Evolutionary conservation across 2,888 invertebrate genomes (phyloP), one percentile per base, ranked within the genome.

Genomic region (Pecten maximus): DNA sequence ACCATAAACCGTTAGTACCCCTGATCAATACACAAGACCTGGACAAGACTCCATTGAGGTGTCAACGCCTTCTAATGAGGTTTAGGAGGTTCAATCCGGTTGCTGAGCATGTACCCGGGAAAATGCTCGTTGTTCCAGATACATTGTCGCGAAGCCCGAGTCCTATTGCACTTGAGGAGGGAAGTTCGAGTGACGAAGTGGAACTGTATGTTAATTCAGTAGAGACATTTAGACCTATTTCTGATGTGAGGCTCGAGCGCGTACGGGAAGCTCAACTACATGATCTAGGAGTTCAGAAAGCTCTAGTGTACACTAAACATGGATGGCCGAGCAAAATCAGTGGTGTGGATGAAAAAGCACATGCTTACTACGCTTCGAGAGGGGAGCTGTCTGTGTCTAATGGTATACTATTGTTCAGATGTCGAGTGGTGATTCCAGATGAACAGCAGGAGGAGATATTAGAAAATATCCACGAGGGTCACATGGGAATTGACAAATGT

Each of bases 401-500:
- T 40, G 92, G 91, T n/a, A 40, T 93, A 40, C 48, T 91, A 10
- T 40, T 91, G 40, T 92, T 74, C 40, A 40, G 90, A 35, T 40
- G 87, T 40, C 40, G 91, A 40, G 89, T 92, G 2, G 91, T 91
- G 15, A 89, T 89, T 35, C 91, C 90, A 86, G 86, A 87, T 19
- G 60, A n/a, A 40, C 50, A 92, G 90, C 48, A 87, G n/a, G 10
- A 48, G 39, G 91, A 92, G 12, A 90, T 93, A 3, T 86, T 93
- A 40, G 86, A 89, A 28, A 44, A 40, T n/a, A 89, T 94, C 10
- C 93, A 93, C 87, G 90, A 91, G 8, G 93, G 94, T 16, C 94
- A 94, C 54, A 88, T 90, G 88, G 93, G 93, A 10, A 87, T 92
- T n/a, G 91, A 88, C 19, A 93, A 94, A 86, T 92, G 92, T 88